Conservation (phyloP, 2,113 vertebrate species). For the Ia io region DNA sequence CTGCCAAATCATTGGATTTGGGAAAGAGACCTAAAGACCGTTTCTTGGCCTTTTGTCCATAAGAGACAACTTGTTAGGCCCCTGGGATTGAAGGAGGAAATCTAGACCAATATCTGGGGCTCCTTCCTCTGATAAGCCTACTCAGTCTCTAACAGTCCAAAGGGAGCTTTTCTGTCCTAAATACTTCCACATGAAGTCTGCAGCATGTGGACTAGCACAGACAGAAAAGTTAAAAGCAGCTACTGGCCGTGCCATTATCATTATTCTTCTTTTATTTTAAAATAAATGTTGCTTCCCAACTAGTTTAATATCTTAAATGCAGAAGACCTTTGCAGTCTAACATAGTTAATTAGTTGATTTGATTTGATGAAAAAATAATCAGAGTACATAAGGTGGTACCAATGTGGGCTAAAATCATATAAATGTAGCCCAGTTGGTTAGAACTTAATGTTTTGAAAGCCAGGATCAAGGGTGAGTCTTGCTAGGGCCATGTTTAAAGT, state of each 20-base stretch:
- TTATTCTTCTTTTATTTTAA: neutral
- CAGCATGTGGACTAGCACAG: neutral
- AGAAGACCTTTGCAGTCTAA: neutral
- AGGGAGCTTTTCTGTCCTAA: constrained; percentile 37
- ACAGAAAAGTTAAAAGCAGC: constrained; percentile 38
- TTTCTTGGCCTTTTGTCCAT: constrained; percentile 26
- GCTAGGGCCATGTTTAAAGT: neutral
- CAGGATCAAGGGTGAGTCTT: neutral
- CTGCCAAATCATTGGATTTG: constrained; percentile 2
- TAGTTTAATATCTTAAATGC: neutral
- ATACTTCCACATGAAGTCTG: constrained; percentile 29
- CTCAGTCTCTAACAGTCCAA: neutral
- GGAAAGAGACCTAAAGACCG: neutral
- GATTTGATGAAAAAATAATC: neutral
- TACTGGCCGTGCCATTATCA: neutral
- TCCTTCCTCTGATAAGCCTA: constrained; percentile 29
- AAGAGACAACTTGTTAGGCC: constrained; percentile 41
- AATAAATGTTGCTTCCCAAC: constrained; percentile 32
- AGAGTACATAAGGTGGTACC: neutral
- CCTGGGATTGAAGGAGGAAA: constrained; percentile 50
- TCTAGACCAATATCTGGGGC: constrained; percentile 18
- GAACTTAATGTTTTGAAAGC: constrained; percentile 31
- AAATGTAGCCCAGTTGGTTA: neutral
- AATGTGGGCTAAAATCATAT: neutral
- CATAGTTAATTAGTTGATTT: neutral